These are phyloP conservation scores for Perca schrenkii DNA, from an alignment of 2,113 vertebrate genomes.

Conservation along the genomic window DNA sequence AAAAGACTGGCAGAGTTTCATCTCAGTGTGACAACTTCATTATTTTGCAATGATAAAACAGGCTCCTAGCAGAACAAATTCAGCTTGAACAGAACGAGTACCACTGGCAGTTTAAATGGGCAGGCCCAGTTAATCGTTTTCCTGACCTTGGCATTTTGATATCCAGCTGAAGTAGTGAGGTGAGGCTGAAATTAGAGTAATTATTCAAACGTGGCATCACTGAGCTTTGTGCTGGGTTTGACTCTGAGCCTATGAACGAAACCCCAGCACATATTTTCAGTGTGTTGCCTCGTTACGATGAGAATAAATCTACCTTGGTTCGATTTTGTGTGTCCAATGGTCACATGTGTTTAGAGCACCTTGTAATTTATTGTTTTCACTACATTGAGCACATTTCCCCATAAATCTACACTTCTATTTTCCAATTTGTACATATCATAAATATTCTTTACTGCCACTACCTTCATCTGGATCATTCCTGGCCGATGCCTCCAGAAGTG, in stretches of 20 bases:
- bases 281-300: slow-evolving; percentile 12
- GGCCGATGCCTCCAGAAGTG: slow-evolving; percentile 93
- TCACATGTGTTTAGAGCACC: not conserved
- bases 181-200: slow-evolving; percentile 56
- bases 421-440: slow-evolving; percentile 4
- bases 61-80: slow-evolving; percentile 67
- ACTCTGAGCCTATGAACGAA: slow-evolving; percentile 17
- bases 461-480: slow-evolving; percentile 96
- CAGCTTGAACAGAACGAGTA: slow-evolving; percentile 50
- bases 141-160: slow-evolving; percentile 70
- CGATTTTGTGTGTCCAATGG: not conserved
- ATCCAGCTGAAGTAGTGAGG: slow-evolving; percentile 38
- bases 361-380: not conserved
- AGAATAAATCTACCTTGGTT: slow-evolving; percentile 12
- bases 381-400: not conserved
- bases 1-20: slow-evolving; percentile 77
- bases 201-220: slow-evolving; percentile 58
- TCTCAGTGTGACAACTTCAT: slow-evolving; percentile 78
- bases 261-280: slow-evolving; percentile 5
- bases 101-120: slow-evolving; percentile 54
- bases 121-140: slow-evolving; percentile 61
- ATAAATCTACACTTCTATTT: not conserved
- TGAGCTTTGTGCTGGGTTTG: slow-evolving; percentile 19
- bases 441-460: slow-evolving; percentile 65
- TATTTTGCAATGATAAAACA: slow-evolving; percentile 74